Conservation (phyloP, 1,140 invertebrate genomes). For the Leptopilina boulardi region DNA sequence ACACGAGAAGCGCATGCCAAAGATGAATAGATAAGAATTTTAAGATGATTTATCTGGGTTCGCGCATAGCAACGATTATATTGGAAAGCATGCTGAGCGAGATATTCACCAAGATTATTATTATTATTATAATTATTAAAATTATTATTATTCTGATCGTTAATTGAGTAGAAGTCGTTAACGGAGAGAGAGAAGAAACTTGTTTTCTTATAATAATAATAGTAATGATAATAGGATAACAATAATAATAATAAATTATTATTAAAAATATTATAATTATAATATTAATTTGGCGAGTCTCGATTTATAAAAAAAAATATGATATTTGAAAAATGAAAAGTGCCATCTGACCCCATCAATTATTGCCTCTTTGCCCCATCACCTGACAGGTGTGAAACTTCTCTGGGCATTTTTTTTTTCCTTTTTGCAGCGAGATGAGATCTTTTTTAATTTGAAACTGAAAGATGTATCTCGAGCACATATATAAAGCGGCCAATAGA, state of each 20-base stretch:
- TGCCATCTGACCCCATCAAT: slow-evolving; percentile 10
- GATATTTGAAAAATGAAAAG: slow-evolving; percentile 30
- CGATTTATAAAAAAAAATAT: no score
- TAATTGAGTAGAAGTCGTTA: slow-evolving; percentile 28
- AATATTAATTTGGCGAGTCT: no score
- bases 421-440: background rate
- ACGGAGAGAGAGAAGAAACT: slow-evolving; percentile 10
- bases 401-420: background rate
- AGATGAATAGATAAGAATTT: slow-evolving; percentile 21
- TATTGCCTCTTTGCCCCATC: background rate
- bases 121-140: no score
- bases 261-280: no score
- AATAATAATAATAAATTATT: no score
- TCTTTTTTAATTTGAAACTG: background rate
- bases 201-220: background rate
- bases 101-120: slow-evolving; percentile 14
- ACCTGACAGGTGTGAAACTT: slow-evolving; percentile 40
- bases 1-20: slow-evolving; percentile 20
- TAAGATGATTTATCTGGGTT: slow-evolving; percentile 19
- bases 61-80: slow-evolving; percentile 19
- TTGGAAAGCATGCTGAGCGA: slow-evolving; percentile 13
- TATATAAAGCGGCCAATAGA: background rate
- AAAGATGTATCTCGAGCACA: background rate
- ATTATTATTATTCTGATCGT: slow-evolving; percentile 4
- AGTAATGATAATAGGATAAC: no score